Percentiles rank a stretch among this genome's conserved stretches.
Evolutionary conservation across 1,140 invertebrate species (phyloP).

Genomic region (Harpegnathos saltator): DNA sequence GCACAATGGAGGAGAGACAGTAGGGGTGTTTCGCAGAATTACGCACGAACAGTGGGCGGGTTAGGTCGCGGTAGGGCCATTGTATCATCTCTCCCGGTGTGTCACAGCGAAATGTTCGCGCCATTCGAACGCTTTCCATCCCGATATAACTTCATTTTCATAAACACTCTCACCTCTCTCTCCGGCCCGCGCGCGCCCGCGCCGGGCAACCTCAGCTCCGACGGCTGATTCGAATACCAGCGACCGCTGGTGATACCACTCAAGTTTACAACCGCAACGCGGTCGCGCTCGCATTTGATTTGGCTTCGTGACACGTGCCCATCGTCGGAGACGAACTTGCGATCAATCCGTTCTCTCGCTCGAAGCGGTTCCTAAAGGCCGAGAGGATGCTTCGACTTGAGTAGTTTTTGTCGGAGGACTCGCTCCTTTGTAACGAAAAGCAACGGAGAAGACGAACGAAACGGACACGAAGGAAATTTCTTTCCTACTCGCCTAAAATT

Average conservation of each 20-base stretch:
- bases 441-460: background rate
- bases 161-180: slow-evolving; percentile 13
- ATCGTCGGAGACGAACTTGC: background rate
- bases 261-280: slow-evolving; percentile 1
- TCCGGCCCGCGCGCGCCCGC: background rate
- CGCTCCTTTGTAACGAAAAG: background rate
- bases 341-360: background rate
- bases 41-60: slow-evolving; percentile 60
- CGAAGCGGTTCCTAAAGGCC: background rate
- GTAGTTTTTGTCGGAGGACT: background rate
- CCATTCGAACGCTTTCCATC: slow-evolving; percentile 54
- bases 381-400: background rate
- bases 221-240: background rate
- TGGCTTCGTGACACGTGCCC: background rate
- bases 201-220: slow-evolving; percentile 22
- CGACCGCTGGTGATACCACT: background rate
- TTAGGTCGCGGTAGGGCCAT: slow-evolving; percentile 53
- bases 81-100: slow-evolving; percentile 45
- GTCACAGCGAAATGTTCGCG: slow-evolving; percentile 37
- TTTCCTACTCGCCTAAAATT: too few relatives aligned
- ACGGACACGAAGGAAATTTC: too few relatives aligned
- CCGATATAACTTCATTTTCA: slow-evolving; percentile 58
- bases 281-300: background rate
- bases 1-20: slow-evolving; percentile 63
- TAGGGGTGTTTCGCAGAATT: slow-evolving; percentile 66